Percentiles rank a stretch among this genome's conserved stretches.
phyloP scores from a whole-genome alignment of 2,797 vertebrate genomes.

The Sphaeramia orbicularis region DNA sequence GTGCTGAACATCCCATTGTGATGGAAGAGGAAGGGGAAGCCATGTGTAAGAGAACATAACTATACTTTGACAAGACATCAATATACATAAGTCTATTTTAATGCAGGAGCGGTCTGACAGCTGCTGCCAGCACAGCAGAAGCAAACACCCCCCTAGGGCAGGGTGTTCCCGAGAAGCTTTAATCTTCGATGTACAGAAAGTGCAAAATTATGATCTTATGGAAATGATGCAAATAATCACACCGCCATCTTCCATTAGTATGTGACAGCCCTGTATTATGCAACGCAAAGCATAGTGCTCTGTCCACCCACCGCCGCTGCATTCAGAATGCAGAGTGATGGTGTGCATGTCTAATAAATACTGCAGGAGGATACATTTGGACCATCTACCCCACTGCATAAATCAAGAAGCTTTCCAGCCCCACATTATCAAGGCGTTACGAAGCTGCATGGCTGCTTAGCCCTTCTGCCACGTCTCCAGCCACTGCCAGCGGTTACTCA shows the following conservation, averaged over 20 bases:
- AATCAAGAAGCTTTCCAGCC: conserved; percentile 73
- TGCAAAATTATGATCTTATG: conserved; percentile 76
- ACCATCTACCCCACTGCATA: conserved; percentile 74
- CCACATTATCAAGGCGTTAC: conserved; percentile 65
- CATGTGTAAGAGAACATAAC: conserved; percentile 71
- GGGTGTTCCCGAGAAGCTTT: conserved; percentile 59
- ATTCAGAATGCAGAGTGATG: conserved; percentile 70
- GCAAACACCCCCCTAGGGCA: conserved; percentile 45
- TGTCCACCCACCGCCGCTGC: conserved; percentile 62
- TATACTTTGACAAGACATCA: conserved; percentile 76
- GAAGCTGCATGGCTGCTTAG: conserved; percentile 53
- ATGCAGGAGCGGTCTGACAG: conserved; percentile 68
- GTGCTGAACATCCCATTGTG: conserved; percentile 6
- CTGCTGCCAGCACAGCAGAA: conserved; percentile 73
- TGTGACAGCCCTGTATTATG: conserved; percentile 65
- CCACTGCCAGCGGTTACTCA: conserved; percentile 44
- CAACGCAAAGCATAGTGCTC: conserved; percentile 56
- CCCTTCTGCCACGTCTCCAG: conserved; percentile 40
- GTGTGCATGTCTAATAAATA: conserved; percentile 77
- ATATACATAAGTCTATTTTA: conserved; percentile 75
- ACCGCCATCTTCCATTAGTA: conserved; percentile 69
- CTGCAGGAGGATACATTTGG: conserved; percentile 77
- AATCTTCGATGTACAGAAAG: conserved; percentile 71
- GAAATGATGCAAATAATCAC: conserved; percentile 79
- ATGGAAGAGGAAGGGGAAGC: conserved; percentile 12